Percentiles rank a stretch among this genome's conserved stretches.
phyloP scores from a whole-genome alignment of 2,888 invertebrate genomes.

The Spisula solida region DNA sequence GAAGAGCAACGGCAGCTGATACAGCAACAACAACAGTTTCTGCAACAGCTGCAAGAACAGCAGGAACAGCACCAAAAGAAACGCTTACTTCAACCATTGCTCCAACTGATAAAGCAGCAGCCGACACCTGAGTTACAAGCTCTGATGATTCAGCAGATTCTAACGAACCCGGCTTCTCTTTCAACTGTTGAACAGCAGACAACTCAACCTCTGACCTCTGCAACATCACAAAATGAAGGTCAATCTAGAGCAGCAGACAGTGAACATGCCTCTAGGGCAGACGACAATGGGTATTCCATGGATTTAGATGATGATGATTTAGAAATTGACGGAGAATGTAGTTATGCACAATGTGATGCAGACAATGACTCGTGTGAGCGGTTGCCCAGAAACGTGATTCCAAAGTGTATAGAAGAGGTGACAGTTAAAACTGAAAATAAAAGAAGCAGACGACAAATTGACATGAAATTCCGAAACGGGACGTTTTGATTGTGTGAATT shows the following conservation, averaged over 20 bases:
- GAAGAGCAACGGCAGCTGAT: conserved; percentile 23
- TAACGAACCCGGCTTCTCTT: not conserved
- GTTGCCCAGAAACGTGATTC: not conserved
- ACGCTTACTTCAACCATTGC: not conserved
- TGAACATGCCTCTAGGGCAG: not conserved
- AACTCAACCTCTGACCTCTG: not conserved
- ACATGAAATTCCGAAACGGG: not conserved
- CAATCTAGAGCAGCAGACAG: not conserved
- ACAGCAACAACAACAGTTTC: not conserved
- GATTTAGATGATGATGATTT: conserved; percentile 59
- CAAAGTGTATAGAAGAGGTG: conserved; percentile 10
- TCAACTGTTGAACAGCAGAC: not conserved
- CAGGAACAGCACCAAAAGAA: not conserved
- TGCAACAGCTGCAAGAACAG: not conserved
- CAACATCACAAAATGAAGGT: not conserved
- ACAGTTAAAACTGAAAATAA: not conserved
- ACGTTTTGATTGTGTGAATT: not conserved
- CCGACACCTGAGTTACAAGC: not conserved
- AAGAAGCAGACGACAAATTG: not conserved
- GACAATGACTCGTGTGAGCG: not conserved
- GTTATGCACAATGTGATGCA: not conserved
- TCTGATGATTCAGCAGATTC: not conserved
- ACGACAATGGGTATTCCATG: not conserved
- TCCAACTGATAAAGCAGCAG: not conserved
- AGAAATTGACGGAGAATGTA: conserved; percentile 50